These are phyloP conservation scores for Cerceris rybyensis DNA, from an alignment of 2,888 invertebrate genomes.

Conservation along the genomic window DNA sequence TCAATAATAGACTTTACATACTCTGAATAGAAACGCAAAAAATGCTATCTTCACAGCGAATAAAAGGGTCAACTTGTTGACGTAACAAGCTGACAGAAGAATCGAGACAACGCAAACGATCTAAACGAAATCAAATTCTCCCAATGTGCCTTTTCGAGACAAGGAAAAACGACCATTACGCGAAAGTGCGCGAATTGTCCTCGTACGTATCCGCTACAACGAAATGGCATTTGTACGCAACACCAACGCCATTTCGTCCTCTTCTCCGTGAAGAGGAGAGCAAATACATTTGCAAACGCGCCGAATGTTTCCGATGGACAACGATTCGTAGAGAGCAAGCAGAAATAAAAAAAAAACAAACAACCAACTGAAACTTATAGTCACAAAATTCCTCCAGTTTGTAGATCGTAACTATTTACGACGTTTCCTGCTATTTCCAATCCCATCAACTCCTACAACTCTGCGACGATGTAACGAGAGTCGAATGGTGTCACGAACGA, in stretches of 20 bases:
- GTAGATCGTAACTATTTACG: neutral
- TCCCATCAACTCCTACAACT: neutral
- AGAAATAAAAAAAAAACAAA: neutral
- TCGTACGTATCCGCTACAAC: neutral
- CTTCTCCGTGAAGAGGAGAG: neutral
- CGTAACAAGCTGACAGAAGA: neutral
- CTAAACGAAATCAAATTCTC: too few relatives aligned
- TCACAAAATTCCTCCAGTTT: neutral
- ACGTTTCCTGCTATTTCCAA: neutral
- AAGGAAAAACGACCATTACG: neutral
- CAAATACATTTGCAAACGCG: slow-evolving; percentile 21
- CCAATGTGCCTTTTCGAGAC: too few relatives aligned
- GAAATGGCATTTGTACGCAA: neutral
- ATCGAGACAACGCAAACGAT: neutral
- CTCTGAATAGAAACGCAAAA: neutral
- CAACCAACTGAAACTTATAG: slow-evolving; percentile 1
- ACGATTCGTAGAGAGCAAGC: neutral
- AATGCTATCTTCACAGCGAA: neutral
- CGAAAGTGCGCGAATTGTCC: neutral
- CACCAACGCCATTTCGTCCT: neutral
- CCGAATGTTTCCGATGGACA: slow-evolving; percentile 3
- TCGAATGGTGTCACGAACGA: neutral
- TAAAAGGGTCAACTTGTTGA: neutral
- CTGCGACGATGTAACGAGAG: neutral
- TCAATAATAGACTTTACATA: too few relatives aligned